phyloP scores from a whole-genome alignment of 2,797 vertebrate genomes.

The Petrocephalus sullivani region DNA sequence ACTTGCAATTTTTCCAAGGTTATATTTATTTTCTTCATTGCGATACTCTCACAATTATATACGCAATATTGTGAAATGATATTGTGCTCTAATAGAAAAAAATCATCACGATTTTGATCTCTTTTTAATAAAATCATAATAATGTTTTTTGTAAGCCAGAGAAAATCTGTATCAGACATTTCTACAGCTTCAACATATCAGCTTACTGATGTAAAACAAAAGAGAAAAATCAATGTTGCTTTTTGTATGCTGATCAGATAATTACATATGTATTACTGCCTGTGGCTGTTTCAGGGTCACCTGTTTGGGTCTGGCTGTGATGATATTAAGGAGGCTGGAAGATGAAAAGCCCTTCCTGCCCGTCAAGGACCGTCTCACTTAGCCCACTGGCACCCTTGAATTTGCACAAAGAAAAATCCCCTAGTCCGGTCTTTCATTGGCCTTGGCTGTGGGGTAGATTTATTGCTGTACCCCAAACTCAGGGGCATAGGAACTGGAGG shows the following conservation, averaged over 20 bases:
- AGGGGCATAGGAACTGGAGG: neutral
- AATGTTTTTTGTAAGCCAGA: neutral
- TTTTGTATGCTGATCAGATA: neutral
- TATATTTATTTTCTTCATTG: neutral
- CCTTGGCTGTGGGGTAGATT: neutral
- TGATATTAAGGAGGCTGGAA: neutral
- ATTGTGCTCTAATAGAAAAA: constrained; percentile 8
- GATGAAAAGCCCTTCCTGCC: neutral
- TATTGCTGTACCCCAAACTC: neutral
- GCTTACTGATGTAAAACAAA: constrained; percentile 7
- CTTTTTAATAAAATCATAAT: neutral
- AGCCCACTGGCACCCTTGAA: neutral
- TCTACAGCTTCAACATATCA: neutral
- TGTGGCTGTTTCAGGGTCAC: neutral
- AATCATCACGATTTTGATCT: neutral
- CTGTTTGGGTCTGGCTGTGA: neutral
- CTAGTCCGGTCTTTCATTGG: neutral
- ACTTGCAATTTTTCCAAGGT: neutral
- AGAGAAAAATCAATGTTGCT: neutral
- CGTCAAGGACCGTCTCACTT: constrained; percentile 17
- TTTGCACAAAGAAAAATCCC: neutral
- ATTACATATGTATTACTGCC: neutral
- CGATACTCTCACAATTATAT: neutral
- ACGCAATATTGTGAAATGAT: constrained; percentile 1
- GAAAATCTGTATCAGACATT: neutral